phyloP scores from a whole-genome alignment of 2,113 vertebrate genomes.

The Gavia stellata region DNA sequence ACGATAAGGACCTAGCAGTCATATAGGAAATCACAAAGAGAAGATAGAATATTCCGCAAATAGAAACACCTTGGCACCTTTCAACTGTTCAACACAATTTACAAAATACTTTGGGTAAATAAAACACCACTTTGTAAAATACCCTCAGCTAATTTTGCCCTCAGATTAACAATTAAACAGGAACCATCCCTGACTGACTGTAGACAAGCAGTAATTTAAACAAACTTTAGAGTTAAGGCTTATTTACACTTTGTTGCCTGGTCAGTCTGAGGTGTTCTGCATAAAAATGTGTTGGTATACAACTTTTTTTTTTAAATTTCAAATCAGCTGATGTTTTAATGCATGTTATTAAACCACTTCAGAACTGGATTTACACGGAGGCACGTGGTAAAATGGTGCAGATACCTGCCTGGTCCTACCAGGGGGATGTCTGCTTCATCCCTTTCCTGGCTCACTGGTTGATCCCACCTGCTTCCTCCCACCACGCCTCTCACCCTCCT shows the following conservation, averaged over 20 bases:
- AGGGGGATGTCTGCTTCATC: background rate
- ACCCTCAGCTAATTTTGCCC: background rate
- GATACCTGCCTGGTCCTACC: background rate
- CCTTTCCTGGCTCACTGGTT: background rate
- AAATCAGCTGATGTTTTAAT: background rate
- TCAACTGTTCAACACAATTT: background rate
- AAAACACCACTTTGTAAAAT: background rate
- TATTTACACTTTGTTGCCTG: background rate
- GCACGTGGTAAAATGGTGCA: background rate
- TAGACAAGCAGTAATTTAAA: background rate
- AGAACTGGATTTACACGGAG: rapidly evolving
- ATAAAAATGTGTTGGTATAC: background rate
- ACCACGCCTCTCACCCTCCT: background rate
- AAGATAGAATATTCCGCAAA: background rate
- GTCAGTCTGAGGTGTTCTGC: background rate
- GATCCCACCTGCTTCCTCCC: background rate
- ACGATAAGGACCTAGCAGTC: background rate
- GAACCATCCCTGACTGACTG: background rate
- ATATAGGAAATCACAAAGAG: background rate
- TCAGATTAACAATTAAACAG: background rate
- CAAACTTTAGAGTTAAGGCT: background rate
- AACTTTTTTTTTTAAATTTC: background rate
- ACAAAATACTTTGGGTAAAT: background rate
- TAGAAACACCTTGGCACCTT: background rate
- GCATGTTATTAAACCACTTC: background rate